Base-by-base conservation (phyloP, 2,113 vertebrate genomes). In the Motacilla alba region DNA sequence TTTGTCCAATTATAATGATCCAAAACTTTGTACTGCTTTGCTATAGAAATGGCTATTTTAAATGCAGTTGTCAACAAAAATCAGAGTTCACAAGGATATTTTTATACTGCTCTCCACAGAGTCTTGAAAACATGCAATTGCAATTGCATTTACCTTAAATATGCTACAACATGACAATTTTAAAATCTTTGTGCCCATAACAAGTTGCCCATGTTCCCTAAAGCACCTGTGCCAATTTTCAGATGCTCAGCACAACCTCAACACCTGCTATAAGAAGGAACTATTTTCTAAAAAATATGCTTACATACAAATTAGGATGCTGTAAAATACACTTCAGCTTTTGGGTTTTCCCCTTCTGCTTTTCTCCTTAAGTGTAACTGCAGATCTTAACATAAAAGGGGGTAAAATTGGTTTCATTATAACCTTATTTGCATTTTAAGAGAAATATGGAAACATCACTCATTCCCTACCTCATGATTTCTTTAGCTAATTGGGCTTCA, bases 361-460 rank as follows among this genome's bases (percentile, higher is more conserved):
- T 79, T 90, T 60, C 37, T 83, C 14, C 62, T 37, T 60, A 7
- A 66, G 13, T 28, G 7, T 3, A 64, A 55, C 26, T 73, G 62
- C n/a, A 49, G 6, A 33, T 75, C 33, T 69, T 44, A 68, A 63
- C 17, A 52, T 33, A 58, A 60, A 73, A 70, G 8, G 12, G 18
- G 5, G 2, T n/a, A 62, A 35, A 49, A 43, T 0, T 41, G 0
- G 0, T 39, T 83, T 83, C 12, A 4, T 47, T 30, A 15, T 19
- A 33, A 35, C 2, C 8, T 5, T n/a, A 53, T 20, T 77, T 41
- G 9, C 3, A 31, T 76, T 68, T 79, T 49, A 85, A 18, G 3
- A 76, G 15, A 83, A 69, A 79, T 21, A 91, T 2, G 22, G 50
- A 76, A 73, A 55, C 8, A 63, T 4, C 6, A 60, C 21, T 50